A percentile compares a stretch with the other conserved stretches of the same genome.
Evolutionary conservation across 2,888 invertebrate species (phyloP).

Genomic region (Apeira syringaria): DNA sequence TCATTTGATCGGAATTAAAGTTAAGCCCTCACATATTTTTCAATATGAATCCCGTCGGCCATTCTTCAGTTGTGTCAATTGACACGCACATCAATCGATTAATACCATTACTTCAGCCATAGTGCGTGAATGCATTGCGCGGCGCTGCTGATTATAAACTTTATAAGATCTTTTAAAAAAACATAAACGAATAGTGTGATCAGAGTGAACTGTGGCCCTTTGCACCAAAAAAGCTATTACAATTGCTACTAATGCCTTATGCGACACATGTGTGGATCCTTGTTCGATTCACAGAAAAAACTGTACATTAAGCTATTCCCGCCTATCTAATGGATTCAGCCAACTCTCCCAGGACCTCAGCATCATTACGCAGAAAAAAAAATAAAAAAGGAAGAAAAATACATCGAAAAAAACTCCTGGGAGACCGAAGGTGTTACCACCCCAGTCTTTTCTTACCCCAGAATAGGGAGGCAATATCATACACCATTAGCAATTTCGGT

Average conservation of each 20-base stretch:
- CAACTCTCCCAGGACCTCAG: slow-evolving; percentile 78
- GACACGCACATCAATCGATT: too few relatives aligned
- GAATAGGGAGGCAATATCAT: slow-evolving; percentile 84
- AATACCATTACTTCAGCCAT: too few relatives aligned
- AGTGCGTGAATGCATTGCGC: too few relatives aligned
- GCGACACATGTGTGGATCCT: slow-evolving; percentile 58
- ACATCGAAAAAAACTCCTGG: slow-evolving; percentile 73
- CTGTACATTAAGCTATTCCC: slow-evolving; percentile 75
- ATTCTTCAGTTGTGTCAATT: too few relatives aligned
- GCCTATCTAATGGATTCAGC: slow-evolving; percentile 81
- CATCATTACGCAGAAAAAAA: slow-evolving; percentile 78
- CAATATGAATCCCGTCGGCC: too few relatives aligned
- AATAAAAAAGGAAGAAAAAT: slow-evolving; percentile 56
- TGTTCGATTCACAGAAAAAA: slow-evolving; percentile 60
- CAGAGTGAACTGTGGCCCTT: too few relatives aligned
- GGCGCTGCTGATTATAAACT: too few relatives aligned
- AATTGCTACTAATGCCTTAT: slow-evolving; percentile 56
- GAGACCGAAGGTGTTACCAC: slow-evolving; percentile 79
- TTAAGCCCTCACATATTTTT: too few relatives aligned
- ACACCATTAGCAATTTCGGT: slow-evolving; percentile 84
- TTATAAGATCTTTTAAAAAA: too few relatives aligned
- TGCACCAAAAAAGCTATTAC: slow-evolving; percentile 43
- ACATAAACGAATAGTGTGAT: too few relatives aligned
- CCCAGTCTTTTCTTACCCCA: slow-evolving; percentile 77
- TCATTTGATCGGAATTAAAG: too few relatives aligned